phyloP scores from a whole-genome alignment of 2,797 vertebrate genomes.

The Coracias cyanogaster region DNA sequence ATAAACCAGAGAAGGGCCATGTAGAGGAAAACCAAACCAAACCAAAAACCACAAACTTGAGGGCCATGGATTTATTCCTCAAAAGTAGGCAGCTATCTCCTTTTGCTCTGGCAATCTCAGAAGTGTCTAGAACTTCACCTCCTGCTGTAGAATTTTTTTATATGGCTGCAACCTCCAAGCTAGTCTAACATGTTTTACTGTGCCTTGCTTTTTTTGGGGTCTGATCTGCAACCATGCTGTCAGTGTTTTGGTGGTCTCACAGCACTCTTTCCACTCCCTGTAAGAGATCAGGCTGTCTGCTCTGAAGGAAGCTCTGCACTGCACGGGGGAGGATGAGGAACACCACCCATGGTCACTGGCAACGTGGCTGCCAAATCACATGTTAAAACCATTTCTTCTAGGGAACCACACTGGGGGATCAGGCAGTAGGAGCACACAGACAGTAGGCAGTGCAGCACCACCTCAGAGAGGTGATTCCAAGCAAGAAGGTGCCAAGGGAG shows the following conservation, averaged over 20 bases:
- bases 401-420: fast-evolving
- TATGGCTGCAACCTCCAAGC: not conserved
- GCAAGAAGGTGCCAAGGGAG: not conserved
- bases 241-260: not conserved
- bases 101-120: not conserved
- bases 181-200: not conserved
- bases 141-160: not conserved
- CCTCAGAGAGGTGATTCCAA: fast-evolving
- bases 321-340: not conserved
- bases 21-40: not conserved
- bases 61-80: not conserved
- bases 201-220: not conserved
- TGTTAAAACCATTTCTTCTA: not conserved
- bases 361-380: not conserved
- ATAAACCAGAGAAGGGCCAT: not conserved
- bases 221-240: not conserved
- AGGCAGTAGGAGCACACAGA: not conserved
- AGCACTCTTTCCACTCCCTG: not conserved
- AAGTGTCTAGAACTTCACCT: not conserved
- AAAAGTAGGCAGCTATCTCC: not conserved
- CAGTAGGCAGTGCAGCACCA: not conserved
- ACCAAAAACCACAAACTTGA: not conserved
- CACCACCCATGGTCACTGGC: too few relatives aligned
- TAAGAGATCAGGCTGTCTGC: not conserved
- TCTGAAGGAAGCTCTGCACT: not conserved